Percentiles rank a stretch among this genome's conserved stretches.
Conservation (phyloP, 1,140 invertebrate genomes). For the Dendrolimus punctatus region DNA sequence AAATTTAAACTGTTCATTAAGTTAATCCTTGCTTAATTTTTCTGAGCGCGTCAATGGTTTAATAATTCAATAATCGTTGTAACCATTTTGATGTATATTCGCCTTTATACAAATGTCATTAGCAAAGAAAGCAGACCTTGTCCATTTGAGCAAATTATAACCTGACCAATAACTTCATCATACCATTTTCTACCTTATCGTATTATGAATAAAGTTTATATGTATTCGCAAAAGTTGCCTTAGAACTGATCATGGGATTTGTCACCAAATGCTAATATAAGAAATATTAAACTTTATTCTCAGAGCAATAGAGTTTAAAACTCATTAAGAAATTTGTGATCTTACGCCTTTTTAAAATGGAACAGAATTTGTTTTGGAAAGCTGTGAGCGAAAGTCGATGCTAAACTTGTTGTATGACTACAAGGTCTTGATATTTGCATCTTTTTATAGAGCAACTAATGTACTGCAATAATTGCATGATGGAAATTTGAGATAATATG, state of each 20-base stretch:
- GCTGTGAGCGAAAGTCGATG: conserved; percentile 50
- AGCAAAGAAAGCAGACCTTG: conserved; percentile 33
- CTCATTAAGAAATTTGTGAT: conserved; percentile 1
- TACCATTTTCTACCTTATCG: conserved; percentile 18
- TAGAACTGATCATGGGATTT: conserved; percentile 13
- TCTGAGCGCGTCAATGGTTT: too few relatives aligned
- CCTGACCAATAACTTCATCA: conserved; percentile 9
- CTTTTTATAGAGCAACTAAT: background rate
- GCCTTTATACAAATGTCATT: conserved; percentile 23
- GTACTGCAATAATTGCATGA: background rate
- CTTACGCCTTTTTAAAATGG: background rate
- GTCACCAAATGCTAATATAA: conserved; percentile 4
- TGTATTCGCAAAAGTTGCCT: background rate
- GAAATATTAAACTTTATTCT: conserved; percentile 12
- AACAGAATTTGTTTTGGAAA: conserved; percentile 42
- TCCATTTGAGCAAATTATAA: conserved; percentile 17
- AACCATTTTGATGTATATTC: conserved; percentile 6
- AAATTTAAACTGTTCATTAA: too few relatives aligned
- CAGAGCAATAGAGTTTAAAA: conserved; percentile 7
- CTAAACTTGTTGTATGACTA: conserved; percentile 25
- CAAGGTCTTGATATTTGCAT: conserved; percentile 32
- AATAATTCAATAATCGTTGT: too few relatives aligned
- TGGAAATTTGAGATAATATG: background rate
- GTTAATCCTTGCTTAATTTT: too few relatives aligned
- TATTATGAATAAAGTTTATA: background rate